Conservation (phyloP, 1,140 invertebrate species). For the Cyclargus thomasi region DNA sequence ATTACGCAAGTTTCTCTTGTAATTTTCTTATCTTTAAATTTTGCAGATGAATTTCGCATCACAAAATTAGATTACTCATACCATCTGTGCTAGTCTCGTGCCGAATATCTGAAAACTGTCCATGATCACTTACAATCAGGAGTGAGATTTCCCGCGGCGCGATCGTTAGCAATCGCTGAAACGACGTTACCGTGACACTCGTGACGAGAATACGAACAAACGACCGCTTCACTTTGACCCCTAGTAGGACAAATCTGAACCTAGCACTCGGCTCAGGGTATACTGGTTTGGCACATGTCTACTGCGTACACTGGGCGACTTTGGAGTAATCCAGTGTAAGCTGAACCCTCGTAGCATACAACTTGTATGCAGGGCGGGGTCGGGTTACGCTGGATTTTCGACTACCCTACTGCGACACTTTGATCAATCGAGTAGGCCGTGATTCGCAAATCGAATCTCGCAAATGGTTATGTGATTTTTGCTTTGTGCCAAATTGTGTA, state of each 20-base stretch:
- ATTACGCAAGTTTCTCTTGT: too few relatives aligned
- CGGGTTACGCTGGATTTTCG: background rate
- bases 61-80: too few relatives aligned
- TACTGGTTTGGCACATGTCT: background rate
- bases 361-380: background rate
- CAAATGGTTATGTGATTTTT: conserved; percentile 3
- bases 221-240: background rate
- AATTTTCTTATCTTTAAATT: too few relatives aligned
- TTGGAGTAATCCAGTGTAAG: background rate
- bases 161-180: background rate
- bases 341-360: background rate
- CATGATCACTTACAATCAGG: conserved; percentile 14
- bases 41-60: too few relatives aligned
- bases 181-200: background rate
- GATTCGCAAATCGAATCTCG: background rate
- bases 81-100: conserved; percentile 30
- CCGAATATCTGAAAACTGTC: conserved; percentile 30
- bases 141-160: background rate
- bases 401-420: background rate
- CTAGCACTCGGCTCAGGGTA: background rate
- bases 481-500: background rate
- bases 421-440: background rate
- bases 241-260: background rate
- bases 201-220: background rate
- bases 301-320: background rate